Percentiles rank a stretch among this genome's conserved stretches.
Evolutionary conservation across 2,888 invertebrate species (phyloP).

Genomic region (Chalcis sispes): DNA sequence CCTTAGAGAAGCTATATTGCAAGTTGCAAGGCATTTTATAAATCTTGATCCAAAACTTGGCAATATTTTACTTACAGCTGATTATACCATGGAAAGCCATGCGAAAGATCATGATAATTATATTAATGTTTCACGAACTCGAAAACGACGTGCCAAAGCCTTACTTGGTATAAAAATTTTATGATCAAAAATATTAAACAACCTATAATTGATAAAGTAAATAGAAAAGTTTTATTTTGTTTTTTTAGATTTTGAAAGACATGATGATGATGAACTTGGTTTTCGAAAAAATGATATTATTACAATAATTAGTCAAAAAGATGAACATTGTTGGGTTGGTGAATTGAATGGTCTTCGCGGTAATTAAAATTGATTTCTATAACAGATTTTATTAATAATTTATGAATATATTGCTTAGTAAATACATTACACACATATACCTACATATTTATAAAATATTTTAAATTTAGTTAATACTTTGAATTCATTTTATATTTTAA

Average conservation of each 20-base stretch:
- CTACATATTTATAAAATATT: no score
- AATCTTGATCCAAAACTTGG: slow-evolving; percentile 93
- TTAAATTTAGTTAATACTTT: no score
- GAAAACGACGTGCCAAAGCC: slow-evolving; percentile 95
- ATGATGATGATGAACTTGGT: slow-evolving; percentile 98
- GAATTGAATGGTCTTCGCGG: slow-evolving; percentile 95
- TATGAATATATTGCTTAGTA: not conserved
- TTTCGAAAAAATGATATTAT: slow-evolving; percentile 99
- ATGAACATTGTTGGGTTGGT: slow-evolving; percentile 99
- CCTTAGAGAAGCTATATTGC: slow-evolving; percentile 95
- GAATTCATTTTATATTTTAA: slow-evolving; percentile 60
- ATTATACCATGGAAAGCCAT: slow-evolving; percentile 97
- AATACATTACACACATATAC: no score
- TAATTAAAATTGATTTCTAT: slow-evolving; percentile 66
- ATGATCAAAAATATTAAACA: not conserved
- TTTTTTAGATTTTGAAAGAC: slow-evolving; percentile 91
- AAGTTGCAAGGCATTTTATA: slow-evolving; percentile 94
- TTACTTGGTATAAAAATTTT: slow-evolving; percentile 80
- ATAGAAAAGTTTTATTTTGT: slow-evolving; percentile 40
- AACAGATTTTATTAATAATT: slow-evolving; percentile 18
- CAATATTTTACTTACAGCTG: slow-evolving; percentile 89
- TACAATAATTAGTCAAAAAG: slow-evolving; percentile 96
- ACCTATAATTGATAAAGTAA: slow-evolving; percentile 21
- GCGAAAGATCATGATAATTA: slow-evolving; percentile 95
- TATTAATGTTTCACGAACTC: slow-evolving; percentile 92